Evolutionary conservation across 2,888 invertebrate species (phyloP).

Genomic region (Lacanobia oleracea): DNA sequence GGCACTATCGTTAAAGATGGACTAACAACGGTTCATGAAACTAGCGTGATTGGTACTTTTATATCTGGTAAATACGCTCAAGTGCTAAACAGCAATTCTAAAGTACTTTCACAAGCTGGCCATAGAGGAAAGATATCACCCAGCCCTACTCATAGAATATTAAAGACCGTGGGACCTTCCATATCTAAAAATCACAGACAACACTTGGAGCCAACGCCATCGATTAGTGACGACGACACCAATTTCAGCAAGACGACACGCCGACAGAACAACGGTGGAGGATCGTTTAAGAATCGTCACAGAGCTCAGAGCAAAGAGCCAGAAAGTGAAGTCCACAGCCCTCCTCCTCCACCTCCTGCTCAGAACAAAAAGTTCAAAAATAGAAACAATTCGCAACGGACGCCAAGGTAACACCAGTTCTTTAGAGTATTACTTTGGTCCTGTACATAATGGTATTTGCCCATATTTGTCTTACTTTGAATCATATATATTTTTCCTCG

Average conservation of each 20-base stretch:
- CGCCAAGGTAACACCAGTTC: constrained; percentile 80
- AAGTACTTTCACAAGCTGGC: constrained; percentile 87
- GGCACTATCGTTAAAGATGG: constrained; percentile 96
- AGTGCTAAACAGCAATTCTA: constrained; percentile 95
- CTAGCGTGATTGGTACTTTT: constrained; percentile 96
- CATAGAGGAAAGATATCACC: constrained; percentile 92
- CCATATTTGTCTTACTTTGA: neutral
- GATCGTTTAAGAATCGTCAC: constrained; percentile 91
- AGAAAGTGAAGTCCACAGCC: constrained; percentile 83
- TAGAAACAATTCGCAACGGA: constrained; percentile 82
- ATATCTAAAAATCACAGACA: constrained; percentile 89
- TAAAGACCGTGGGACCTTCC: constrained; percentile 94
- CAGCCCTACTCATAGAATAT: constrained; percentile 92
- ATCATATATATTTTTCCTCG: neutral
- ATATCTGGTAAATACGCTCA: constrained; percentile 97
- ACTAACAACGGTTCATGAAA: constrained; percentile 95
- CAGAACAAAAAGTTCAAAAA: constrained; percentile 88
- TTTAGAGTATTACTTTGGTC: constrained; percentile 4
- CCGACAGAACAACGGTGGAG: constrained; percentile 86
- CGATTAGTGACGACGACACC: constrained; percentile 91
- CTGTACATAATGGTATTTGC: neutral
- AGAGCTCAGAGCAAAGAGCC: constrained; percentile 79
- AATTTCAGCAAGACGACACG: constrained; percentile 89
- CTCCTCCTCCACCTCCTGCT: constrained; percentile 75
- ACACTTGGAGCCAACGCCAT: constrained; percentile 92